These are phyloP conservation scores for Drosophila kepulauana DNA, from an alignment of 1,140 invertebrate genomes.

Conservation along the genomic window DNA sequence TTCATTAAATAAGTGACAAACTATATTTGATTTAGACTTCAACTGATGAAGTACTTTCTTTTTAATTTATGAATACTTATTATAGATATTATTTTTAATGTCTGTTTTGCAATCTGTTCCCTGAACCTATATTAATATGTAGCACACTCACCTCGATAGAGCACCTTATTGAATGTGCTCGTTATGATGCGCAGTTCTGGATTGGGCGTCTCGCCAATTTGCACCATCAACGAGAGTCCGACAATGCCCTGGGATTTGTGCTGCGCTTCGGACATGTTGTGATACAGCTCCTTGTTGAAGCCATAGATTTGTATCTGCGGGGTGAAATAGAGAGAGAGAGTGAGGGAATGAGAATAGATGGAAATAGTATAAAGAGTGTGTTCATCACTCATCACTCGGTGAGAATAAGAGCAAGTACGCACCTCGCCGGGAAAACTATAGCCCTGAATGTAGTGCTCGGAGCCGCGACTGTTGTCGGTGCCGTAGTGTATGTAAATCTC, in stretches of 20 bases:
- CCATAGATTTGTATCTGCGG: slow-evolving; percentile 97
- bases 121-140: too few species aligned
- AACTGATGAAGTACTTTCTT: too few species aligned
- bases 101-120: too few species aligned
- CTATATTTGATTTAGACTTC: too few species aligned
- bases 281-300: slow-evolving; percentile 98
- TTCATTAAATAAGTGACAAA: too few species aligned
- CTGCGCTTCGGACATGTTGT: slow-evolving; percentile 97
- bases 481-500: slow-evolving; percentile 98
- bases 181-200: slow-evolving; percentile 93
- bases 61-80: too few species aligned
- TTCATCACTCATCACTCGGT: too few species aligned
- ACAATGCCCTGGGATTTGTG: slow-evolving; percentile 97
- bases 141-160: slow-evolving; percentile 89
- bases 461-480: slow-evolving; percentile 93
- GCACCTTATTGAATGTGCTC: slow-evolving; percentile 93
- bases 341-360: not conserved
- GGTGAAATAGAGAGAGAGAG: slow-evolving; percentile 15
- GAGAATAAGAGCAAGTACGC: slow-evolving; percentile 54
- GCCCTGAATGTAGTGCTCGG: slow-evolving; percentile 96
- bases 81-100: too few species aligned
- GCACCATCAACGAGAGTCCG: slow-evolving; percentile 96
- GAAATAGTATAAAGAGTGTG: too few species aligned
- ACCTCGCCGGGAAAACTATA: slow-evolving; percentile 98
- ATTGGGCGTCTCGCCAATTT: slow-evolving; percentile 94